Evolutionary conservation across 2,113 vertebrate species (phyloP), one percentile per base, ranked within the genome.

Genomic region (Lanius ludovicianus): DNA sequence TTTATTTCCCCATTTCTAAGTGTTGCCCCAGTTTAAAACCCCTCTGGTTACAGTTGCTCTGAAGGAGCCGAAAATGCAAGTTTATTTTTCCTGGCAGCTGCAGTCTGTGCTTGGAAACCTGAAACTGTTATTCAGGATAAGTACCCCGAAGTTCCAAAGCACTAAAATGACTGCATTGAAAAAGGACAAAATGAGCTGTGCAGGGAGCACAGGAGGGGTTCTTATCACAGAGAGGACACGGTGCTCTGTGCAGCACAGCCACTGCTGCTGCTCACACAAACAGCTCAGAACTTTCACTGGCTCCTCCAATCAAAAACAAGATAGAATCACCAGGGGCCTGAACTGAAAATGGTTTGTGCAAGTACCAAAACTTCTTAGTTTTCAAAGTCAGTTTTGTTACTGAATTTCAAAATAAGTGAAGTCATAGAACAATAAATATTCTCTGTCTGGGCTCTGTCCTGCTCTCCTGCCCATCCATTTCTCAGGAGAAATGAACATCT

Each of bases 81-180:
- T 97, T 97, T 98, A 94, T 98, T 98, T 98, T 98, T 97, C 96
- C 97, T 98, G 98, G 98, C 97, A 98, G 96, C 97, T 96, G 97
- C 97, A 97, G 91, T 57, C 74, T 95, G 97, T 98, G 97, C 98
- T 98, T 97, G 96, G 98, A 98, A 98, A 98, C 97, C 97, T 90
- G 97, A 98, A 98, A 97, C 97, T 98, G 97, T 97, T 97, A 92
- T 97, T 98, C 85, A 89, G 97, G 97, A 97, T 90, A 96, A 97
- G 97, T 92, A 95, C 95, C 95, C 75, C 74, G 70, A 95, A 97
- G 97, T 97, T 97, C 97, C 98, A 97, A 95, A 98, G 97, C 90
- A 95, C 97, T 97, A 86, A 94, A 97, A 98, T 98, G 90, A 96
- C 89, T 94, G 76, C 94, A 90, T 35, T 96, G 98, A 84, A 93